These are phyloP conservation scores for Drosophila truncata DNA, from an alignment of 1,140 invertebrate genomes.

Conservation along the genomic window DNA sequence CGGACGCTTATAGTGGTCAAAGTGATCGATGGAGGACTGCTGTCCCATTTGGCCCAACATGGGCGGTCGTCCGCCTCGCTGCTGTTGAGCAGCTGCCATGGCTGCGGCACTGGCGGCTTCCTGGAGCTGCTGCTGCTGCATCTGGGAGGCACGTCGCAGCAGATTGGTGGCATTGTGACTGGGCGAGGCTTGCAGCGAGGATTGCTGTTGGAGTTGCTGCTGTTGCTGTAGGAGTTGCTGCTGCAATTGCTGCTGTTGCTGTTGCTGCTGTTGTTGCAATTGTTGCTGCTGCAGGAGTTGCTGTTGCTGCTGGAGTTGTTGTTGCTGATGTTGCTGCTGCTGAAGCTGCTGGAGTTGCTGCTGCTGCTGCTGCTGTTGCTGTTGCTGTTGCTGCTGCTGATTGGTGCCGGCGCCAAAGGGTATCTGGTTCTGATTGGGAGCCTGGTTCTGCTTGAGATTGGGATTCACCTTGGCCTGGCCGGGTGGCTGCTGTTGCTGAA, in stretches of 20 bases:
- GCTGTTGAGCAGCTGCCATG: slow-evolving; percentile 70
- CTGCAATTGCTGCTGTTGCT: slow-evolving; percentile 48
- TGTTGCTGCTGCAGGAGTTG: slow-evolving; percentile 48
- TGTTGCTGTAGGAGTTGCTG: slow-evolving; percentile 41
- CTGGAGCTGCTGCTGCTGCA: slow-evolving; percentile 65
- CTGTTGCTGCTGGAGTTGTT: slow-evolving; percentile 32
- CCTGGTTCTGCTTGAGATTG: slow-evolving; percentile 42
- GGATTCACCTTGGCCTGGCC: slow-evolving; percentile 57
- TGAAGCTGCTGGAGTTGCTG: slow-evolving; percentile 42
- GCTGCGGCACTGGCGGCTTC: slow-evolving; percentile 60
- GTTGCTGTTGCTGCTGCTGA: slow-evolving; percentile 24
- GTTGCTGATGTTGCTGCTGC: slow-evolving; percentile 44
- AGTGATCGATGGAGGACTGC: slow-evolving; percentile 89
- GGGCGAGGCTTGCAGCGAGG: slow-evolving; percentile 63
- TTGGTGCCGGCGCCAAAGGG: slow-evolving; percentile 62
- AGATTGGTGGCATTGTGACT: slow-evolving; percentile 67
- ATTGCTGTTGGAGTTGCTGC: slow-evolving; percentile 62
- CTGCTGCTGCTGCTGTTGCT: slow-evolving; percentile 42
- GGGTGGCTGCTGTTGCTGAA: slow-evolving; percentile 75
- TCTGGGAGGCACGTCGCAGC: slow-evolving; percentile 71
- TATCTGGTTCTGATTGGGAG: slow-evolving; percentile 16
- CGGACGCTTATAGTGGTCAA: slow-evolving; percentile 97
- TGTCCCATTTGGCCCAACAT: slow-evolving; percentile 86
- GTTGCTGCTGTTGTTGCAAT: slow-evolving; percentile 46
- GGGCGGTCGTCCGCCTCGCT: slow-evolving; percentile 86